phyloP scores from a whole-genome alignment of 2,888 invertebrate species.

The Microplitis deprimator region DNA sequence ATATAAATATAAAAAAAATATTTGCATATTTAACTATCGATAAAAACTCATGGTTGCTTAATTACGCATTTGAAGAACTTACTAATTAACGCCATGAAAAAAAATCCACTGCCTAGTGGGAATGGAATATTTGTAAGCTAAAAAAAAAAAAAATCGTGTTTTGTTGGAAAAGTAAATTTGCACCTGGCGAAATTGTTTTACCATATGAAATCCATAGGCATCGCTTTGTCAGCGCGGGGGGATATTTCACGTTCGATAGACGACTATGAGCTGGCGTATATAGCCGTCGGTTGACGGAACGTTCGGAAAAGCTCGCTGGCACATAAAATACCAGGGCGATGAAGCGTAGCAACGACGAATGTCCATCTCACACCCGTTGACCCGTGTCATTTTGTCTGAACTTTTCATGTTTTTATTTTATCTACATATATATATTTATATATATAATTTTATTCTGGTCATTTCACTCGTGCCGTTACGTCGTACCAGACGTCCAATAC shows the following conservation, averaged over 20 bases:
- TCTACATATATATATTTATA: not conserved
- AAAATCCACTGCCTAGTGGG: too few species aligned
- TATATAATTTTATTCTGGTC: not conserved
- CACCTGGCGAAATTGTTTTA: not conserved
- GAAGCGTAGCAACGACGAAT: slow-evolving; percentile 54
- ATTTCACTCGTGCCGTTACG: not conserved
- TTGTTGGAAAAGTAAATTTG: not conserved
- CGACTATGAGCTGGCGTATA: slow-evolving; percentile 21
- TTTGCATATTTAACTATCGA: too few species aligned
- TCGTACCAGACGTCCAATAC: too few species aligned
- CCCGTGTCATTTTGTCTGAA: slow-evolving; percentile 54
- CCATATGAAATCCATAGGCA: not conserved
- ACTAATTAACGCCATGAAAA: too few species aligned
- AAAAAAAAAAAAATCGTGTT: not conserved
- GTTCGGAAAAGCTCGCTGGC: slow-evolving; percentile 55
- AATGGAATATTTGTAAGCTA: too few species aligned
- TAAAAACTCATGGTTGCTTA: too few species aligned
- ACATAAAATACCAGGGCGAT: slow-evolving; percentile 56
- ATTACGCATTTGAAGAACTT: too few species aligned
- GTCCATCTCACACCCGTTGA: slow-evolving; percentile 53
- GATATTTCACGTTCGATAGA: slow-evolving; percentile 32
- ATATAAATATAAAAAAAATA: too few species aligned
- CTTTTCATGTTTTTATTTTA: slow-evolving; percentile 41
- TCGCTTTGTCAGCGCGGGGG: slow-evolving; percentile 1
- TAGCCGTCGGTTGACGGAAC: slow-evolving; percentile 45